Evolutionary conservation across 2,888 invertebrate genomes (phyloP).

Genomic region (Drosophila demipolita): DNA sequence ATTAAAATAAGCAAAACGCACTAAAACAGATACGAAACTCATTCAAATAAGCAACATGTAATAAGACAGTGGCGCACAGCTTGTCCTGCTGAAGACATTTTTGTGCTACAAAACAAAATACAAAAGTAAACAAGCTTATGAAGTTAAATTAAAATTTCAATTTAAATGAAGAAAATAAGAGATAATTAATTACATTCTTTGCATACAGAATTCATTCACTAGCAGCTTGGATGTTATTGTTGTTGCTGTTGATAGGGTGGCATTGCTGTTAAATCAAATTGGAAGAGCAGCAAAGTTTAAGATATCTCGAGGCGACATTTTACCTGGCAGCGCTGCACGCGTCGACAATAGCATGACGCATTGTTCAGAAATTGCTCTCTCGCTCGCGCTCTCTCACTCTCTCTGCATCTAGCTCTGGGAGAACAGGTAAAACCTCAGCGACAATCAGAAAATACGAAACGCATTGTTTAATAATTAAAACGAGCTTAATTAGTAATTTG

Average conservation of each 20-base stretch:
- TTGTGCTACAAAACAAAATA: background rate
- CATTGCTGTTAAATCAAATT: conserved; percentile 37
- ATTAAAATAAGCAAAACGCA: background rate
- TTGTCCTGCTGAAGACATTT: background rate
- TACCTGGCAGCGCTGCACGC: conserved; percentile 29
- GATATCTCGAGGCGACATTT: background rate
- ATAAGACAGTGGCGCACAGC: background rate
- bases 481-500: conserved; percentile 64
- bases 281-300: conserved; percentile 25
- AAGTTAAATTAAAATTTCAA: background rate
- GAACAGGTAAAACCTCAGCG: conserved; percentile 27
- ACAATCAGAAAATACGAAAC: conserved; percentile 27
- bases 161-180: background rate
- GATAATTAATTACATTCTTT: background rate
- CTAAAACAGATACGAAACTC: background rate
- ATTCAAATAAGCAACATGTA: background rate
- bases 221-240: background rate
- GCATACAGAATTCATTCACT: background rate
- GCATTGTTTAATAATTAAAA: conserved; percentile 55
- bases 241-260: conserved; percentile 21
- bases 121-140: background rate
- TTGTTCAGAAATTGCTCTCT: conserved; percentile 24
- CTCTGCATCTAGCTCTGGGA: background rate
- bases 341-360: conserved; percentile 47
- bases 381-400: background rate